These are phyloP conservation scores for Phoenicopterus ruber DNA, from an alignment of 2,113 vertebrate genomes.

Conservation along the genomic window DNA sequence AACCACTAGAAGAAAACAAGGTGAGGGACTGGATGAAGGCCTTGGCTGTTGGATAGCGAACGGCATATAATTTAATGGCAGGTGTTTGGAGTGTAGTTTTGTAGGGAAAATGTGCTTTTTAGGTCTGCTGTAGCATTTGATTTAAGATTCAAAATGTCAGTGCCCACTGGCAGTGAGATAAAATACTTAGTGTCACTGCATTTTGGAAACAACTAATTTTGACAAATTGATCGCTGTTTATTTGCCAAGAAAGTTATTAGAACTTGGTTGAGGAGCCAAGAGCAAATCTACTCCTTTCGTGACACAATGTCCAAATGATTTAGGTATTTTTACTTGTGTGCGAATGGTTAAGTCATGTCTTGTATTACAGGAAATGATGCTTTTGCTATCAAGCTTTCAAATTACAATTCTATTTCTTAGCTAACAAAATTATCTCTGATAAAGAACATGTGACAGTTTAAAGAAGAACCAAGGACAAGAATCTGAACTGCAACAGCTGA, in stretches of 20 bases:
- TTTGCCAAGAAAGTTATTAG: conserved; percentile 41
- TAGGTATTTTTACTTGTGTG: background rate
- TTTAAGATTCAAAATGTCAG: background rate
- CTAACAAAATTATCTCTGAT: conserved; percentile 30
- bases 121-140: background rate
- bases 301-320: background rate
- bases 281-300: conserved; percentile 42
- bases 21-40: background rate
- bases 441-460: conserved; percentile 13
- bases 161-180: background rate
- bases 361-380: conserved; percentile 29
- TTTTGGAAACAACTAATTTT: conserved; percentile 23
- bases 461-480: background rate
- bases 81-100: background rate
- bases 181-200: background rate
- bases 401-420: conserved; percentile 2
- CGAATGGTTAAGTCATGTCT: conserved; percentile 7
- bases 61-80: background rate
- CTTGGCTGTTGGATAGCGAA: background rate
- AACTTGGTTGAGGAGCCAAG: background rate
- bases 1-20: conserved; percentile 28
- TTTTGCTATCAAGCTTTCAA: conserved; percentile 42
- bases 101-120: background rate
- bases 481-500: conserved; percentile 1
- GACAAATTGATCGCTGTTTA: conserved; percentile 26